Conservation (phyloP, 2,113 vertebrate genomes). For the Thunnus thynnus region DNA sequence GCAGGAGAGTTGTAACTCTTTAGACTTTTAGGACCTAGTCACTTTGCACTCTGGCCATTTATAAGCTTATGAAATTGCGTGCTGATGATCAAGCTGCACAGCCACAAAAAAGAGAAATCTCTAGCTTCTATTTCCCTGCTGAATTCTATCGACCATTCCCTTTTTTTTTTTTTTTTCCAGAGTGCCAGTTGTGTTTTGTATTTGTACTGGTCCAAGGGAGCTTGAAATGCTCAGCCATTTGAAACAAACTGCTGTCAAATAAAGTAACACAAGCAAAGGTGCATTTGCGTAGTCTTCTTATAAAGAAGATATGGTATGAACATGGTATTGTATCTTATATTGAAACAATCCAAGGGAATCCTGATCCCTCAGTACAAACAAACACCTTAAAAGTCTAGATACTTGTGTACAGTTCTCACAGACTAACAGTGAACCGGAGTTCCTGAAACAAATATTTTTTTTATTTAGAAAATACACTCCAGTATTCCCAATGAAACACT, state of each 20-base stretch:
- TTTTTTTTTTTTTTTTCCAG: conserved; percentile 40
- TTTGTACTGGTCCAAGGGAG: conserved; percentile 67
- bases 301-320: conserved; percentile 87
- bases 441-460: conserved; percentile 59
- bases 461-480: conserved; percentile 44
- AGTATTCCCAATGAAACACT: conserved; percentile 39
- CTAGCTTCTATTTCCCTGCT: conserved; percentile 54
- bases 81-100: conserved; percentile 81
- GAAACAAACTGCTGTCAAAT: conserved; percentile 78
- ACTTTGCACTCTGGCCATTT: conserved; percentile 78
- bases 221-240: conserved; percentile 70
- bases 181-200: conserved; percentile 71
- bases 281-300: conserved; percentile 85
- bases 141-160: conserved; percentile 63
- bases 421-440: conserved; percentile 58
- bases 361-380: conserved; percentile 52
- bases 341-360: conserved; percentile 65
- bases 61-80: conserved; percentile 78
- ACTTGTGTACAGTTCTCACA: conserved; percentile 73
- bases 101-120: conserved; percentile 70
- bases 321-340: conserved; percentile 73
- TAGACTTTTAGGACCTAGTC: conserved; percentile 70
- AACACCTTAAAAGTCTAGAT: conserved; percentile 52
- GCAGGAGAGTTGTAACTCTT: conserved; percentile 71
- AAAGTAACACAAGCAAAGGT: conserved; percentile 80